Evolutionary conservation across 2,113 vertebrate genomes (phyloP), one percentile per base, ranked within the genome.

Genomic region (Arizona elegans): DNA sequence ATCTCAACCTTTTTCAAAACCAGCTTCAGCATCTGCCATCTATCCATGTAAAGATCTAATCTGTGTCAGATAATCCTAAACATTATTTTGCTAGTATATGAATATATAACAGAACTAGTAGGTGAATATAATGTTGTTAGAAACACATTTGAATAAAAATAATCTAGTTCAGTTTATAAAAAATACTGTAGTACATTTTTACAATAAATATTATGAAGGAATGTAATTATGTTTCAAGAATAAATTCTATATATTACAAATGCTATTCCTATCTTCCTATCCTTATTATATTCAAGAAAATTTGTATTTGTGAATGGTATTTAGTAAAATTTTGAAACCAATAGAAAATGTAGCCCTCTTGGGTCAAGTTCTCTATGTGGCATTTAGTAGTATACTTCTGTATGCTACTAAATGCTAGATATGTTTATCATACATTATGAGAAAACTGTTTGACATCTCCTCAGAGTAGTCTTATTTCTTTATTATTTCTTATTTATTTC

Each of bases 231-330:
- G 0, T 0, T 92, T 95, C 11, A 75, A n/a, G 89, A 12, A 89
- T 0, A 88, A 62, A 93, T 88, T 29, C 5, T 95, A 92, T 92
- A 56, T 94, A 93, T 95, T 93, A 75, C 0, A 90, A 13, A 26
- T 92, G 5, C 0, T 9, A 0, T 88, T 12, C 58, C 75, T 91
- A 89, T 53, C 24, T 17, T 93, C 38, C 38, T 43, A 43, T 43
- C 38, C 38, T 91, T 15, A 92, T 91, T 92, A 11, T 53, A 24
- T 38, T 90, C 29, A n/a, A n/a, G 29, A 70, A 33, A n/a, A 70
- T 70, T 70, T 92, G 17, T 56, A 21, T 47, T 88, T 54, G 86
- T 52, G 93, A 1, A 1, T 91, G 65, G 65, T 11, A 7, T 8
- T 43, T 86, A 91, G 90, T 56, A 47, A 70, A 29, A 33, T 93